Conservation (phyloP, 2,113 vertebrate species). For the Pluvianellus socialis region DNA sequence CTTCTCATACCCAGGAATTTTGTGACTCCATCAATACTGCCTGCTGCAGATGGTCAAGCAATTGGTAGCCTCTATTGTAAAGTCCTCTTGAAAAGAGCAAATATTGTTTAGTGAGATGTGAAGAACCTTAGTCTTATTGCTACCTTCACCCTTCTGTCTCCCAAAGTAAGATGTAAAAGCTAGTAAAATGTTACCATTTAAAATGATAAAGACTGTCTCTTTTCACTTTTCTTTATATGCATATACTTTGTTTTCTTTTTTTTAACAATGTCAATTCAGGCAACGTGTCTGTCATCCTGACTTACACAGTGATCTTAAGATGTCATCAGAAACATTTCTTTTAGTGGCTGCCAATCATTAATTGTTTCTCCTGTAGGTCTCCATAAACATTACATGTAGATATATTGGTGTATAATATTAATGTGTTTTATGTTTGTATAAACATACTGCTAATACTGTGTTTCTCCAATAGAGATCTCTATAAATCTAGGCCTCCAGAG, state of each 20-base stretch:
- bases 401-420: slow-evolving; percentile 52
- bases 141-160: background rate
- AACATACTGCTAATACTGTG: slow-evolving; percentile 64
- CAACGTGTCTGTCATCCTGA: background rate
- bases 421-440: slow-evolving; percentile 58
- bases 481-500: slow-evolving; percentile 72
- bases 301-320: background rate
- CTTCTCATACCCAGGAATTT: background rate
- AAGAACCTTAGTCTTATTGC: background rate
- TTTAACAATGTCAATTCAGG: background rate
- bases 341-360: background rate
- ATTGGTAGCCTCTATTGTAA: background rate
- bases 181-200: background rate
- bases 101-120: background rate
- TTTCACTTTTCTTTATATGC: background rate
- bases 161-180: background rate
- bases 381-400: background rate
- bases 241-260: background rate
- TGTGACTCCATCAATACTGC: background rate
- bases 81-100: background rate
- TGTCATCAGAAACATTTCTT: background rate
- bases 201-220: background rate
- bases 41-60: background rate
- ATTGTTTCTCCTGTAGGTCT: background rate
- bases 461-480: slow-evolving; percentile 69